Evolutionary conservation across 1,140 invertebrate species (phyloP), one percentile per base, ranked within the genome.

Genomic region (Drosophila saltans): DNA sequence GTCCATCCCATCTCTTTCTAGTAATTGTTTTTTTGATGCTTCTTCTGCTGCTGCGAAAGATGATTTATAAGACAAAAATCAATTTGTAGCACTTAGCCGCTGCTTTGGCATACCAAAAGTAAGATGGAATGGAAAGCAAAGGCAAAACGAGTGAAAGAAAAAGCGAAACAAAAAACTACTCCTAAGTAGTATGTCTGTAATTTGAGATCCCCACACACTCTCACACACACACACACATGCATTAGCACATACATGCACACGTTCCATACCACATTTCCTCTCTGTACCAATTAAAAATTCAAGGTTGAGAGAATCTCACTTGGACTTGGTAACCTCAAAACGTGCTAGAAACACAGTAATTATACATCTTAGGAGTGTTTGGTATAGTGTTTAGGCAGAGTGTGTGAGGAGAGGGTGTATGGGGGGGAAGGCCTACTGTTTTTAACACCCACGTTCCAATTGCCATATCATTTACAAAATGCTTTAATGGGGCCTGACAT

Each of bases 1-100:
- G 7, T 48, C 5, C 16, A 5, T 10, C 24, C 6, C 33, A 30
- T 36, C 33, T 36, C 33, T 6, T 10, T 26, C 3, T 52, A 3
- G 21, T 52, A 52, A 52, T 26, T 52, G 21, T 52, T 16, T 16
- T 16, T 16, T 16, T 8, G 21, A 9, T 52, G 45, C 21, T 26
- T 52, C 21, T 52, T 36, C 33, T 30, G 2, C 4, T 30, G 2
- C 4, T 30, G 70, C 71, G 66, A 52, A 39, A 62, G 78, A 76
- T 82, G 75, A 82, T 82, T 82, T 82, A 82, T 79, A 78, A 83
- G 80, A 83, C 80, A 83, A 83, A 83, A 83, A 83, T 83, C 80
- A 83, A 83, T 83, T 83, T 83, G 80, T 83, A 83, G 80, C 75
- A 71, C 67, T 80, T 83, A 52, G 21, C 24, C 21, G 45, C 79